Evolutionary conservation across 2,888 invertebrate genomes (phyloP), one percentile per base, ranked within the genome.

Genomic region (Epirrita christyi): DNA sequence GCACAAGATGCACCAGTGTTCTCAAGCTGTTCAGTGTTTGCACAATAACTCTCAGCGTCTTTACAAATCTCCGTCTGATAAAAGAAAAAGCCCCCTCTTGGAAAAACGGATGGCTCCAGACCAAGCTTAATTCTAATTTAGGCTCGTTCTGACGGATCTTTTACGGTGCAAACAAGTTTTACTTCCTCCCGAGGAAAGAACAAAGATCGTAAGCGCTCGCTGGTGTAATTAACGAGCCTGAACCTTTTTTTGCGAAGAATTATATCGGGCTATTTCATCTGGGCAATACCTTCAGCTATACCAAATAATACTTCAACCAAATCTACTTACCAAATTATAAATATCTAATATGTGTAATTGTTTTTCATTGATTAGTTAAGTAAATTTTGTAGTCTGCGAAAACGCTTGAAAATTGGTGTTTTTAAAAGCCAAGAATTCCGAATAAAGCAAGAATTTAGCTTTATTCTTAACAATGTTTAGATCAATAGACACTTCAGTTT

Each of bases 191-290:
- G 61, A 61, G 62, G 67, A 69, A 67, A 59, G 54, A 73, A 71
- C 73, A 72, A 66, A 69, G 64, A 67, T 63, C 68, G 67, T 76
- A 71, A 70, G 68, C 61, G 71, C 67, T 67, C 21, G 21, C 21
- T 21, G 66, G 68, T 72, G 72, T 74, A 80, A 81, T 82, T 78
- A 82, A 75, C 76, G 68, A 66, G 59, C 63, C 67, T 62, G 74
- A 78, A 80, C 72, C n/a, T 79, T 80, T 73, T 75, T 71, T 52
- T 47, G 51, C 50, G 49, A 48, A 42, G 40, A 58, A 52, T 52
- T 41, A 34, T 41, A 56, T 46, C 29, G 21, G 21, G 21, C 21
- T 21, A 21, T 21, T 21, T 21, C 2, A 21, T 21, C 9, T 32
- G 7, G 3, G 2, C 2, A 32, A 7, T 32, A 32, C 8, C 8